phyloP scores from a whole-genome alignment of 2,113 vertebrate genomes.

The Dissostichus mawsoni region DNA sequence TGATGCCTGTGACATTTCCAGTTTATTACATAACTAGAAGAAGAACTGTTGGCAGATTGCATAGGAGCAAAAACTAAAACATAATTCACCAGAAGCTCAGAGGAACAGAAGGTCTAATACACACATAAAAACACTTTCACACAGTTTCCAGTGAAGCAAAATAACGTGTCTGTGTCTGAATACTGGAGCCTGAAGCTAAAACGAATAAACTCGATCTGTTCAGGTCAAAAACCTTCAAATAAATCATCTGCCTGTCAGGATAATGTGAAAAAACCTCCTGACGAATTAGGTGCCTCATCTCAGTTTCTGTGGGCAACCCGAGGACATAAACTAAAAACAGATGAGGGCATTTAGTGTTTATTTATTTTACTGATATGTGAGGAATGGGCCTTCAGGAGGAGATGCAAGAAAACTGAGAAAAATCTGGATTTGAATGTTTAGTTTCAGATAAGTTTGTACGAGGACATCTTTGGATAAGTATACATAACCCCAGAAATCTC shows the following conservation, averaged over 20 bases:
- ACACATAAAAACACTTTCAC: background rate
- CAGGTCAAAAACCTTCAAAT: slow-evolving; percentile 24
- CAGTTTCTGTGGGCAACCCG: background rate
- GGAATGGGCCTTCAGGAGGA: background rate
- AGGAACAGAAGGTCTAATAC: slow-evolving; percentile 1
- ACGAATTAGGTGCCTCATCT: slow-evolving; percentile 17
- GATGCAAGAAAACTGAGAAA: background rate
- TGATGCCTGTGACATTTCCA: background rate
- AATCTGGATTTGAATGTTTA: background rate
- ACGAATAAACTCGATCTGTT: slow-evolving; percentile 28
- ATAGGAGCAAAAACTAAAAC: background rate
- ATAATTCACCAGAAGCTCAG: background rate
- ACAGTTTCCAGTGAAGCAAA: background rate
- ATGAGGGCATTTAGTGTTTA: slow-evolving; percentile 10
- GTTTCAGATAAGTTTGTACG: too few species aligned
- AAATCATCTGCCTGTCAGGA: slow-evolving; percentile 7
- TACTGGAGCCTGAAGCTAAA: background rate
- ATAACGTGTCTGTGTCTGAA: slow-evolving; percentile 5
- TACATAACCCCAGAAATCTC: too few species aligned
- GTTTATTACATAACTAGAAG: background rate
- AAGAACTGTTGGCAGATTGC: background rate
- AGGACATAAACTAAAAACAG: slow-evolving; percentile 34
- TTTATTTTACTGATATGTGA: slow-evolving; percentile 3
- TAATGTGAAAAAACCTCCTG: slow-evolving; percentile 29
- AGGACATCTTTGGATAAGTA: too few species aligned